Percentiles rank a stretch among this genome's conserved stretches.
These are phyloP conservation scores for Monopterus albus DNA, from an alignment of 2,113 vertebrate genomes.

Conservation along the genomic window DNA sequence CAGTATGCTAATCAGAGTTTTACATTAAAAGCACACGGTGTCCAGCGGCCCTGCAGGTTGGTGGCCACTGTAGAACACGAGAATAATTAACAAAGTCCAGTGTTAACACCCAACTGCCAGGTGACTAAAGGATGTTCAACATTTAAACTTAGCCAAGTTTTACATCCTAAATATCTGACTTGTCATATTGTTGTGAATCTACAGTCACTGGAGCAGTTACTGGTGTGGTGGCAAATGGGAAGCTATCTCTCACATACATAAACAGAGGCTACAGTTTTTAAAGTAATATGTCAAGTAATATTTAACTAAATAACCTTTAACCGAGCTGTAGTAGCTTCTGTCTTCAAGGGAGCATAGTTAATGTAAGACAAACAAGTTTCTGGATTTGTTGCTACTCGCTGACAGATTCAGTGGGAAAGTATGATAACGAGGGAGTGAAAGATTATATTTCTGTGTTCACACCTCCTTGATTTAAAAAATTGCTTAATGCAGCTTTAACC, in stretches of 20 bases:
- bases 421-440: too few species aligned
- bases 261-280: conserved; percentile 38
- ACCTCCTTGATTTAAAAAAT: too few species aligned
- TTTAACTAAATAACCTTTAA: neutral
- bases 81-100: neutral
- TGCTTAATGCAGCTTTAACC: conserved; percentile 10
- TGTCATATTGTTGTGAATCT: neutral
- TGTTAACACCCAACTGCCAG: neutral
- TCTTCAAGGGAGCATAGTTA: too few species aligned
- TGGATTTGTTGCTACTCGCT: too few species aligned
- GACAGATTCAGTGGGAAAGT: too few species aligned
- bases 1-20: conserved; percentile 32
- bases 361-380: too few species aligned
- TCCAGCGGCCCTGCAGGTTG: conserved; percentile 6
- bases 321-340: too few species aligned
- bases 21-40: conserved; percentile 69
- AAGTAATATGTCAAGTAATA: neutral
- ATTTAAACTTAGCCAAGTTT: neutral
- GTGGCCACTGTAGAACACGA: too few species aligned
- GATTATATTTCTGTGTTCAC: too few species aligned
- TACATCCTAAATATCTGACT: neutral
- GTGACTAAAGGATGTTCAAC: neutral
- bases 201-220: too few species aligned
- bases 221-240: neutral
- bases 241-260: neutral